Conservation (phyloP, 1,140 invertebrate species). For the Euwallacea similis region DNA sequence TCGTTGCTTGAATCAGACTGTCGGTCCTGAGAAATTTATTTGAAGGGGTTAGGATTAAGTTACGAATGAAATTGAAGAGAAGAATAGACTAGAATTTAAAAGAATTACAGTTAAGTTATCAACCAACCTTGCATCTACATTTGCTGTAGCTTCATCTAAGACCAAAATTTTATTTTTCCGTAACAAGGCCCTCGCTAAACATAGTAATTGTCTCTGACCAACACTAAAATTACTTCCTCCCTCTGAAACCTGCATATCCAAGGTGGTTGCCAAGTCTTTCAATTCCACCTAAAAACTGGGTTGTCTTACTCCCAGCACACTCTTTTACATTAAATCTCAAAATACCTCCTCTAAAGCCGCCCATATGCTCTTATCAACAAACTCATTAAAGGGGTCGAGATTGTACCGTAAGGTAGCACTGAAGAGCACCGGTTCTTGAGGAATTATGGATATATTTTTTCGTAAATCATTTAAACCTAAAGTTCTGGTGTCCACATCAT, state of each 20-base stretch:
- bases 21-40: constrained; percentile 53
- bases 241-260: constrained; percentile 68
- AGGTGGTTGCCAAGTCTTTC: constrained; percentile 57
- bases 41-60: background rate
- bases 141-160: constrained; percentile 65
- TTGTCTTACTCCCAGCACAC: background rate
- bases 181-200: constrained; percentile 79
- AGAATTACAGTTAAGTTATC: background rate
- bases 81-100: background rate
- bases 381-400: constrained; percentile 78
- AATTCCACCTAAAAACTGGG: constrained; percentile 57
- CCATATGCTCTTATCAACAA: constrained; percentile 47
- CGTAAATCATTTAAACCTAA: constrained; percentile 66
- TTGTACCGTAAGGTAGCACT: constrained; percentile 60
- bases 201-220: constrained; percentile 85
- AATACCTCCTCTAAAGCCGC: constrained; percentile 32
- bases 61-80: background rate
- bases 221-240: constrained; percentile 80
- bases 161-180: constrained; percentile 62
- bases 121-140: constrained; percentile 52
- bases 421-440: constrained; percentile 39
- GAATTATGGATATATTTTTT: constrained; percentile 57
- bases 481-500: constrained; percentile 61
- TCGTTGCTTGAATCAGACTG: constrained; percentile 62
- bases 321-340: background rate